phyloP scores from a whole-genome alignment of 2,113 vertebrate species.

The Mastomys coucha region DNA sequence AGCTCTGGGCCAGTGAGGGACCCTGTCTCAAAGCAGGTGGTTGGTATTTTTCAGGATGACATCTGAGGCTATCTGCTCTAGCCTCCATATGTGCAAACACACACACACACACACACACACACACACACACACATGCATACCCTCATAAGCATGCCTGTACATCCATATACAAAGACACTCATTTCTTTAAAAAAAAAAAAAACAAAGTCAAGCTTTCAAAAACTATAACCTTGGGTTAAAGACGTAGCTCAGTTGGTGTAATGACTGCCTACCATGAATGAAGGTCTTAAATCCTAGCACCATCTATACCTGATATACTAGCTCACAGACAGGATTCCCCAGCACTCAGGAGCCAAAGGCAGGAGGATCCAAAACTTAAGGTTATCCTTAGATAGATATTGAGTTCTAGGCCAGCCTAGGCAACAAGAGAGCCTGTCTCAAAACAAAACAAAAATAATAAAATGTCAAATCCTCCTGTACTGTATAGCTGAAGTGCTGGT shows the following conservation, averaged over 20 bases:
- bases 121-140: not conserved
- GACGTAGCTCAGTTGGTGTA: not conserved
- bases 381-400: not conserved
- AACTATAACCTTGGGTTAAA: not conserved
- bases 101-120: not conserved
- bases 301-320: not conserved
- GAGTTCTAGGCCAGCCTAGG: not conserved
- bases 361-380: not conserved
- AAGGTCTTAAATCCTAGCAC: not conserved
- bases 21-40: not conserved
- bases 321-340: not conserved
- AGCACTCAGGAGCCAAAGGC: not conserved
- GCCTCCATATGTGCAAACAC: not conserved
- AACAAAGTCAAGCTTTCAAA: not conserved
- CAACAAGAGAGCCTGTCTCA: not conserved
- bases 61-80: not conserved
- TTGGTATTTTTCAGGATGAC: not conserved
- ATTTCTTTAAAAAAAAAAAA: not conserved
- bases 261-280: not conserved
- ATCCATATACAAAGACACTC: not conserved
- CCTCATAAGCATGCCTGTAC: not conserved
- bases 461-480: not conserved
- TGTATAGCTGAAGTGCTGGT: not conserved
- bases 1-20: not conserved
- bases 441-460: not conserved